A percentile compares a stretch with the other conserved stretches of the same genome.
phyloP scores from a whole-genome alignment of 1,140 invertebrate species.

The Goniozus legneri region DNA sequence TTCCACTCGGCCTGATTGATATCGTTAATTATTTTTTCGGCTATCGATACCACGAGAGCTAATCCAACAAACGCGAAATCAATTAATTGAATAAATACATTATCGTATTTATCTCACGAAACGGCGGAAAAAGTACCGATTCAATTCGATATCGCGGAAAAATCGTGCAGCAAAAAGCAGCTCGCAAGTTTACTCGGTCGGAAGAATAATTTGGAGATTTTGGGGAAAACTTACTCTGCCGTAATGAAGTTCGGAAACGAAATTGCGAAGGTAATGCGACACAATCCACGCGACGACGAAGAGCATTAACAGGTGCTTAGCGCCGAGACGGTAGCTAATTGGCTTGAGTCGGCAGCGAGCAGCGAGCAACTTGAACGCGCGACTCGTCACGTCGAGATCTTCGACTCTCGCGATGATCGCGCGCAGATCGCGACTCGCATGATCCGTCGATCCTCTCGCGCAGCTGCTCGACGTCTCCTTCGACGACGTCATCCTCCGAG shows the following conservation, averaged over 20 bases:
- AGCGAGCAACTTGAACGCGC: slow-evolving; percentile 15
- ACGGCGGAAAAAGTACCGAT: neutral
- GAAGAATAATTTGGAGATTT: neutral
- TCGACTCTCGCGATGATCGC: slow-evolving; percentile 26
- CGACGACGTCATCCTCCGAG: too few relatives aligned
- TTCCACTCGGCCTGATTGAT: too few relatives aligned
- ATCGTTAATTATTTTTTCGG: too few relatives aligned
- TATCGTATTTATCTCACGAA: too few relatives aligned
- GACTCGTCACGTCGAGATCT: slow-evolving; percentile 3
- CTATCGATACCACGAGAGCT: too few relatives aligned
- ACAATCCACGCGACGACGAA: slow-evolving; percentile 20
- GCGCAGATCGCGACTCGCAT: slow-evolving; percentile 30
- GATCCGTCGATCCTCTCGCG: slow-evolving; percentile 17
- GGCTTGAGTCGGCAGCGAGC: slow-evolving; percentile 16
- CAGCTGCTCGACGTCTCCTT: slow-evolving; percentile 3
- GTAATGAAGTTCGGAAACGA: slow-evolving; percentile 10
- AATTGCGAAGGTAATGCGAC: slow-evolving; percentile 14
- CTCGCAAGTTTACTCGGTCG: neutral
- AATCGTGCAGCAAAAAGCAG: slow-evolving; percentile 1
- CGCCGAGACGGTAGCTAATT: slow-evolving; percentile 9
- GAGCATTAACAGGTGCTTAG: slow-evolving; percentile 21
- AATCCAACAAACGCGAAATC: too few relatives aligned
- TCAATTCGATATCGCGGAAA: neutral
- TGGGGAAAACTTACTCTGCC: slow-evolving; percentile 27
- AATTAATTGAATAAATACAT: too few relatives aligned